A percentile compares a stretch with the other conserved stretches of the same genome.
Evolutionary conservation across 2,113 vertebrate genomes (phyloP).

Genomic region (Empidonax alnorum): DNA sequence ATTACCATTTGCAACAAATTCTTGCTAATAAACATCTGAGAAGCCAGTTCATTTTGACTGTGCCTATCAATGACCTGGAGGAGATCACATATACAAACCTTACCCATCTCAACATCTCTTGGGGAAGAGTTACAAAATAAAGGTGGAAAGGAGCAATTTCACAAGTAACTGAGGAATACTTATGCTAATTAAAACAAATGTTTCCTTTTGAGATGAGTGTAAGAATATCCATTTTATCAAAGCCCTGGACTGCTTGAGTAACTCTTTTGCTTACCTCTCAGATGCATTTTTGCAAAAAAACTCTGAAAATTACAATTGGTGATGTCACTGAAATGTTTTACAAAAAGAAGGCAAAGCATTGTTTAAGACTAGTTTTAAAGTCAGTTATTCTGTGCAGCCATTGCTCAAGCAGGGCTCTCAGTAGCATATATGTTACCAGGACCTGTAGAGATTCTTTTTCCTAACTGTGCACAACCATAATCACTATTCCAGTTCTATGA

Average conservation of each 20-base stretch:
- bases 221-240: background rate
- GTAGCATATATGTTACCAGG: accelerated
- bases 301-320: background rate
- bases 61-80: background rate
- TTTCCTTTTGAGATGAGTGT: background rate
- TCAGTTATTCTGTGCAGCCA: background rate
- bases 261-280: background rate
- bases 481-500: background rate
- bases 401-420: background rate
- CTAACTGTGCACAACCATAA: background rate
- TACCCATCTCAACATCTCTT: background rate
- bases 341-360: background rate
- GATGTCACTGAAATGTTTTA: background rate
- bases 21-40: background rate
- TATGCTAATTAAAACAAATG: background rate
- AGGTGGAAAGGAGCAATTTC: background rate
- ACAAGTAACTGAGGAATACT: background rate
- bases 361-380: background rate
- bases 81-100: background rate
- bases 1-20: background rate
- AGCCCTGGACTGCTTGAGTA: background rate
- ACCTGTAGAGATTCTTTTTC: background rate
- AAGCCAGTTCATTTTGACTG: background rate
- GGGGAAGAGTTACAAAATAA: background rate
- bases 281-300: background rate